Conservation (phyloP, 1,140 invertebrate species). For the Caerostris darwini region DNA sequence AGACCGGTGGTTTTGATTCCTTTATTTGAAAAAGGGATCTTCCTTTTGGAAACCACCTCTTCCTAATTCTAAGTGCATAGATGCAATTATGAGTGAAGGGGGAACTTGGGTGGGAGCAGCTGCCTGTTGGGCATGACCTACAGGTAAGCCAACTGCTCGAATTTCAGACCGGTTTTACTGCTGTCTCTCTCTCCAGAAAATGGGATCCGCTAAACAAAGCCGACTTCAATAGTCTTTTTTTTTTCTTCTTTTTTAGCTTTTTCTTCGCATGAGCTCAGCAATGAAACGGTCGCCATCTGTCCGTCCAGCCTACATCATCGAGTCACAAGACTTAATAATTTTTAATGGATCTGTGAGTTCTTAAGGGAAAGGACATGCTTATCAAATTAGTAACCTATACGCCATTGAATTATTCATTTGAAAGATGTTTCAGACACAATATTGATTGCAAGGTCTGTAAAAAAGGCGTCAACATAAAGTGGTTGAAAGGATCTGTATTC, state of each 20-base stretch:
- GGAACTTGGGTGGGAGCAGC: neutral
- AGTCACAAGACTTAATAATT: neutral
- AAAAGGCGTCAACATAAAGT: neutral
- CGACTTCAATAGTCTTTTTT: neutral
- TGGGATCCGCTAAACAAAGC: neutral
- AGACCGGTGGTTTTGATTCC: neutral
- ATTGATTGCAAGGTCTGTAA: neutral
- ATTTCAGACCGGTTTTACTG: slow-evolving; percentile 52
- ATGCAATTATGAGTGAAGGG: slow-evolving; percentile 29
- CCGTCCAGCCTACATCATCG: neutral
- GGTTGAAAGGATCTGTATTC: too few species aligned
- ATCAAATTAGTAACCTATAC: neutral
- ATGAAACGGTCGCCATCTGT: neutral
- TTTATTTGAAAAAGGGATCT: neutral
- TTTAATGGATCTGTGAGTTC: neutral
- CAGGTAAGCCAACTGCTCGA: slow-evolving; percentile 36
- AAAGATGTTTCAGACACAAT: neutral
- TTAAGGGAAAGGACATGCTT: neutral
- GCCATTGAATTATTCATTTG: neutral
- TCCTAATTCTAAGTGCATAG: slow-evolving; percentile 40
- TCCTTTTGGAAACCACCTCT: slow-evolving; percentile 31
- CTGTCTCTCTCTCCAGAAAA: slow-evolving; percentile 15
- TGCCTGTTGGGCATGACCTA: slow-evolving; percentile 45
- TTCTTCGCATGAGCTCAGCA: neutral
- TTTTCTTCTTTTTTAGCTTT: neutral